Conservation (phyloP, 2,113 vertebrate species). For the Anguilla japonica region DNA sequence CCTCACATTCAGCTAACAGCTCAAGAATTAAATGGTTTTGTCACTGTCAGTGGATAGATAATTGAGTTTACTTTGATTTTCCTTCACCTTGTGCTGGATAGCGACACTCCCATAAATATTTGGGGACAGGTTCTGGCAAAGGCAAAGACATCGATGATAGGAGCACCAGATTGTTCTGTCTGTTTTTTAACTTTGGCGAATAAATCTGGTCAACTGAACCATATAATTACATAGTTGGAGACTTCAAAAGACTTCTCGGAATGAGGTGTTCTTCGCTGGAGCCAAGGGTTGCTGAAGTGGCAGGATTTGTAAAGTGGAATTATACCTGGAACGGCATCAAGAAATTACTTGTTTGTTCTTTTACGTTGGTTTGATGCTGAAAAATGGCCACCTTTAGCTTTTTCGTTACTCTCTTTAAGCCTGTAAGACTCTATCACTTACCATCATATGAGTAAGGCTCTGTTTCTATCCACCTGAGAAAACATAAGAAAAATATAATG, state of each 20-base stretch:
- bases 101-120: slow-evolving; percentile 53
- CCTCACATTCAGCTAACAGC: slow-evolving; percentile 61
- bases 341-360: not conserved
- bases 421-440: not conserved
- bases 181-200: not conserved
- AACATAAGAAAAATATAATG: not conserved
- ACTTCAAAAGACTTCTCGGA: not conserved
- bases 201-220: slow-evolving; percentile 1
- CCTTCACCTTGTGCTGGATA: slow-evolving; percentile 50
- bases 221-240: not conserved
- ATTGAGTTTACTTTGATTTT: slow-evolving; percentile 71
- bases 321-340: not conserved
- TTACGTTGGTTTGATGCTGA: not conserved
- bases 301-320: not conserved
- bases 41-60: slow-evolving; percentile 70
- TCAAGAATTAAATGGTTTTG: slow-evolving; percentile 67
- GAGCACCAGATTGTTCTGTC: not conserved
- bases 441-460: not conserved
- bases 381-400: not conserved
- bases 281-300: not conserved
- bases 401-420: not conserved
- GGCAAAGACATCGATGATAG: slow-evolving; percentile 49
- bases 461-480: not conserved
- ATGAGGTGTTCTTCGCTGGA: not conserved
- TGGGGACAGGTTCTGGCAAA: slow-evolving; percentile 45